Evolutionary conservation across 2,888 invertebrate genomes (phyloP).

Genomic region (Melinaea marsaeus): DNA sequence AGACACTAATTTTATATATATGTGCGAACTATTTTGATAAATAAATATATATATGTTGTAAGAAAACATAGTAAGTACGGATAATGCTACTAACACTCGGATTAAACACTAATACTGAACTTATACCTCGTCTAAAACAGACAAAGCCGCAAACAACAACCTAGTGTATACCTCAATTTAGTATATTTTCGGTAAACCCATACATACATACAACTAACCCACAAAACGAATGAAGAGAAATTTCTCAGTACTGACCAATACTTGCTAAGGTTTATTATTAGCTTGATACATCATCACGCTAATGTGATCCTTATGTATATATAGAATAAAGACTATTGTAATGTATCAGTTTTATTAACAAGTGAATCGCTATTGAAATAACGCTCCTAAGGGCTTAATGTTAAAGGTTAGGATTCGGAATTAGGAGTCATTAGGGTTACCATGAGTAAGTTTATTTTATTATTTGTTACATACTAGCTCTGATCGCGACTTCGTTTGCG

Average conservation of each 20-base stretch:
- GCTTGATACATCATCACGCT: background rate
- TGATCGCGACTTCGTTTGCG: too few relatives aligned
- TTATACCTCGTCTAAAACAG: too few relatives aligned
- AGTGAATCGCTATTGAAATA: constrained; percentile 19
- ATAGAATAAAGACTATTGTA: constrained; percentile 8
- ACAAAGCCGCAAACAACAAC: background rate
- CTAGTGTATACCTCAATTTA: background rate
- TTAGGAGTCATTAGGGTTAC: constrained; percentile 25
- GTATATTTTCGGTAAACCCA: background rate
- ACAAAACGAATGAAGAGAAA: constrained; percentile 7
- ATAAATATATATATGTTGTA: too few relatives aligned
- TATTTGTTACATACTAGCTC: background rate
- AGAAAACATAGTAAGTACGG: too few relatives aligned
- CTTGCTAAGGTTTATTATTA: constrained; percentile 1
- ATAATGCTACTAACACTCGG: too few relatives aligned
- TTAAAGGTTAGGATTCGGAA: constrained; percentile 27
- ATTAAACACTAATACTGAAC: too few relatives aligned
- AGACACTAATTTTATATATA: too few relatives aligned
- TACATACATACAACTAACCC: background rate
- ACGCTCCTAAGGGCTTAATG: constrained; percentile 27
- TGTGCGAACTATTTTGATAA: too few relatives aligned
- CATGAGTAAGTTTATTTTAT: constrained; percentile 7
- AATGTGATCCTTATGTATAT: constrained; percentile 6
- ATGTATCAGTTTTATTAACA: background rate
- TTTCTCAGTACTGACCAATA: constrained; percentile 3